Base-by-base conservation (phyloP, 1,140 invertebrate species). In the Episyrphus balteatus region DNA sequence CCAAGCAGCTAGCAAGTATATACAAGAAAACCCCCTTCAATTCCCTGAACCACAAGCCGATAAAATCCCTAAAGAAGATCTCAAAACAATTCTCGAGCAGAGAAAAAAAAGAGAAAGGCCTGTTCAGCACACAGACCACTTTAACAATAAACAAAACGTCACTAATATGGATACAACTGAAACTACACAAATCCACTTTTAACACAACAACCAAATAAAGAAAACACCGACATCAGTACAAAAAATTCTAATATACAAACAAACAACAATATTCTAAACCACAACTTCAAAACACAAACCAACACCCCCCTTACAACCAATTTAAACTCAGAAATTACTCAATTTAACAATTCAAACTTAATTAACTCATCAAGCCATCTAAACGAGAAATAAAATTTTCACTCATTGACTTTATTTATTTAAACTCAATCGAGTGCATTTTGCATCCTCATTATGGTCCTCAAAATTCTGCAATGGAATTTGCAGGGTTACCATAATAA, bases 401-500 rank as follows among this genome's bases (percentile, higher is more conserved):
- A 26, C 21, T 26, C 21, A n/a, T n/a, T n/a, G n/a, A n/a, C 21
- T 26, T 26, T 5, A 26, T 3, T 26, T 8, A 8, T 26, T 26
- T 26, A 26, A 26, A 26, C 21, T 26, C 8, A 26, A 26, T 8
- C 3, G 21, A 26, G 21, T 26, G 21, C 8, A 5, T 37, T 37
- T 37, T 37, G 9, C 10, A 5, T 37, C 3, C 15, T 5, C 36
- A 37, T 37, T 33, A 44, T 44, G 42, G 42, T 33, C 12, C 42
- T 44, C n/a, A 33, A 44, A 12, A 14, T 44, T 18, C 30, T 44
- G 3, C 26, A 44, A 31, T 44, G 42, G 42, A 44, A 44, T 17
- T 31, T 44, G 6, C 30, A 44, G 15, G 42, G 42, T 15, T 44
- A 44, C 32, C 42, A 44, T 15, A 44, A 32, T 17, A 33, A 44